phyloP scores from a whole-genome alignment of 2,113 vertebrate species.

The Merops nubicus region DNA sequence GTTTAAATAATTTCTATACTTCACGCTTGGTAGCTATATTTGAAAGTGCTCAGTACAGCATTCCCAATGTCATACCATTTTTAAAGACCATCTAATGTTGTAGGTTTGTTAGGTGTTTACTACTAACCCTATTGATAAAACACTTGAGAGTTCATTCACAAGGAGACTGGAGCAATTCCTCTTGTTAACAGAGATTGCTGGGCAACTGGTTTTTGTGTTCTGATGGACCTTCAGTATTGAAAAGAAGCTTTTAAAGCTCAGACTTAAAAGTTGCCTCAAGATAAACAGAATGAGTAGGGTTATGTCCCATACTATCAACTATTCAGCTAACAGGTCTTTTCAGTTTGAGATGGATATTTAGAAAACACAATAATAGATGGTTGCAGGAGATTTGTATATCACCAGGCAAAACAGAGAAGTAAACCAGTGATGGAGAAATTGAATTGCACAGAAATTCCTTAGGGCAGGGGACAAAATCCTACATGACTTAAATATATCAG shows the following conservation, averaged over 20 bases:
- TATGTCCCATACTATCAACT: background rate
- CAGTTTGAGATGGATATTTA: background rate
- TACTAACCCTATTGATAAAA: background rate
- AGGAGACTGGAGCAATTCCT: background rate
- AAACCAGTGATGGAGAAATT: background rate
- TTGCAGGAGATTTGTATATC: background rate
- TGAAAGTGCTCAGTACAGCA: background rate
- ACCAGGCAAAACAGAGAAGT: background rate
- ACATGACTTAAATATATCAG: background rate
- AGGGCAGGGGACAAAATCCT: background rate
- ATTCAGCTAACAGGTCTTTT: background rate
- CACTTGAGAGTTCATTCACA: background rate
- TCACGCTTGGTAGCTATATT: fast-evolving
- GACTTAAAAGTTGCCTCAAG: background rate
- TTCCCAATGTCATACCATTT: background rate
- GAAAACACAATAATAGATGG: background rate
- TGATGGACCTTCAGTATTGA: background rate
- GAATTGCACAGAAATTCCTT: background rate
- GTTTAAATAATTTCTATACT: background rate
- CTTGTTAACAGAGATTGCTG: background rate
- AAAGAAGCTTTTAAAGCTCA: background rate
- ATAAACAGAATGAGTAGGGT: background rate
- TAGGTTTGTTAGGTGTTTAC: background rate
- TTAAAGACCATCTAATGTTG: background rate
- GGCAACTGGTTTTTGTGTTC: background rate